Evolutionary conservation across 2,888 invertebrate genomes (phyloP), one percentile per base, ranked within the genome.

Genomic region (Disparrhopalites patrizii): DNA sequence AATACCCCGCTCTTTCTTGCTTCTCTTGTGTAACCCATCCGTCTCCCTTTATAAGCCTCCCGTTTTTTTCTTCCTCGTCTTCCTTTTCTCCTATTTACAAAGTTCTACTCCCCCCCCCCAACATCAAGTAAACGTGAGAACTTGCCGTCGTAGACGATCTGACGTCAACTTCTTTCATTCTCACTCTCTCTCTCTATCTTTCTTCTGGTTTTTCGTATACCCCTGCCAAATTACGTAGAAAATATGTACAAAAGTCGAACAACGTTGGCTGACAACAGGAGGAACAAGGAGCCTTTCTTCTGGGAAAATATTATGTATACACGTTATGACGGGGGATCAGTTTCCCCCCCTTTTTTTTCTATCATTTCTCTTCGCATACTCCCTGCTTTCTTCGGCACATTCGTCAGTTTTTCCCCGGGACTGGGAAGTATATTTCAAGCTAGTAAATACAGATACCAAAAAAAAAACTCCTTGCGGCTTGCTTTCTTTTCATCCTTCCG

Each of bases 1-100:
- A 58, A 58, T 58, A 58, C 58, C 58, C 55, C 55, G n/a, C n/a
- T 55, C 64, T 60, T 63, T 67, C 62, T 40, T 25, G 58, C 57
- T 33, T 38, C 38, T 33, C 18, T 18, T 52, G 50, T 31, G 20
- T 33, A 60, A 27, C 61, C 64, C 64, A 64, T 61, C 64, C 60
- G 50, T 43, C 61, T 61, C 65, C 54, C 58, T 65, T 65, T 57
- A 33, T 8, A 65, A n/a, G n/a, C n/a, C n/a, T n/a, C 43, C 31
- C 31, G 25, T 33, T 64, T 31, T 33, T 57, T 40, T 58, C 40
- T 31, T 50, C 50, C 62, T 28, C 30, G 33, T 27, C 28, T 33
- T 64, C 43, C 54, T 52, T 47, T 62, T 38, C 31, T 58, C 40
- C 31, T 64, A 55, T 57, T 38, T 47, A 20, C 65, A 57, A 25